Conservation (phyloP, 2,888 invertebrate genomes). For the Prosopocoilus inquinatus region DNA sequence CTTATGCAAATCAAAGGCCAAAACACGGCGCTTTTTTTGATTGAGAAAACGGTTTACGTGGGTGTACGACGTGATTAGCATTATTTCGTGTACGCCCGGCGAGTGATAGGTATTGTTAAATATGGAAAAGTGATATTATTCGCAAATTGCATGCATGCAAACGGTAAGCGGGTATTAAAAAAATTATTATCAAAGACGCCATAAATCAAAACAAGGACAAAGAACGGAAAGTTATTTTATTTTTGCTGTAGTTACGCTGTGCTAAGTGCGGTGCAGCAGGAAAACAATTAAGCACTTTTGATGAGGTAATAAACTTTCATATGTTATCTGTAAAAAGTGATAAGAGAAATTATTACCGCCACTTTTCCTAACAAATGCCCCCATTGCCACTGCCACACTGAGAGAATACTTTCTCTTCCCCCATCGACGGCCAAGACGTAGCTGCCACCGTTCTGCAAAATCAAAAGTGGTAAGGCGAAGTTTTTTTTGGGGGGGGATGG, state of each 20-base stretch:
- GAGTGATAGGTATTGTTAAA: too few relatives aligned
- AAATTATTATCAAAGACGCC: background rate
- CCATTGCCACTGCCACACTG: slow-evolving; percentile 96
- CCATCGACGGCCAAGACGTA: slow-evolving; percentile 88
- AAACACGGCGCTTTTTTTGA: slow-evolving; percentile 11
- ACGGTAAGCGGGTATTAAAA: slow-evolving; percentile 15
- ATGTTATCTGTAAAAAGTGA: too few relatives aligned
- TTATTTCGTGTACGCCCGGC: too few relatives aligned
- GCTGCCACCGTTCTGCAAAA: slow-evolving; percentile 78
- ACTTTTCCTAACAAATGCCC: slow-evolving; percentile 91
- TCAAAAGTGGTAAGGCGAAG: background rate
- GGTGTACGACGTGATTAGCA: too few relatives aligned
- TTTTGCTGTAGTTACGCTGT: too few relatives aligned
- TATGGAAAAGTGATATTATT: background rate
- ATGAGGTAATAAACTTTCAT: background rate
- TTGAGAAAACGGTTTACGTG: too few relatives aligned
- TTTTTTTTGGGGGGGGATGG: background rate
- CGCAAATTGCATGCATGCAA: slow-evolving; percentile 11
- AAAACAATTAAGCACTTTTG: too few relatives aligned
- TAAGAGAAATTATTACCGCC: slow-evolving; percentile 64
- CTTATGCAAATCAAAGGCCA: slow-evolving; percentile 27
- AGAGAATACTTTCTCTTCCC: slow-evolving; percentile 84
- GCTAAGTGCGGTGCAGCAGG: too few relatives aligned
- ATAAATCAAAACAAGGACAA: background rate
- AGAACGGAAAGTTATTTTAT: too few relatives aligned